These are phyloP conservation scores for Thereuonema tuberculata DNA, from an alignment of 1,140 invertebrate species.

Conservation along the genomic window DNA sequence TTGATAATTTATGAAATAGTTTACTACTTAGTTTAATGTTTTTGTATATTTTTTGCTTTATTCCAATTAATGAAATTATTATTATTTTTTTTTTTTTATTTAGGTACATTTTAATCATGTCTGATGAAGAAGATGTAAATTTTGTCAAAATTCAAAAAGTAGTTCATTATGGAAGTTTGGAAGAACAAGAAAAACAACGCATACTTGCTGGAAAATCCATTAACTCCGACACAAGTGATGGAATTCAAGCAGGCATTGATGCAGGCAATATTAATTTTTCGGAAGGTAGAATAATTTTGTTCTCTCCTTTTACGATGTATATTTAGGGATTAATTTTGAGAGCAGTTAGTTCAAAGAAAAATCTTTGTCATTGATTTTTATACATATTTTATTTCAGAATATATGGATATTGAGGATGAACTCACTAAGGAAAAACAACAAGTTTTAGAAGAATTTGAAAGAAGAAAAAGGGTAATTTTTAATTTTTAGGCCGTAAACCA, in stretches of 20 bases:
- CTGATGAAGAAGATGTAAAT: constrained; percentile 67
- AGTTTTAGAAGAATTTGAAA: constrained; percentile 83
- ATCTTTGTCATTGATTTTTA: neutral
- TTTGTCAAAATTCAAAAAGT: constrained; percentile 59
- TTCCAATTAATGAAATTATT: too few relatives aligned
- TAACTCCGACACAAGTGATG: constrained; percentile 33
- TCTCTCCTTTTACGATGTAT: neutral
- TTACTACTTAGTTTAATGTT: too few relatives aligned
- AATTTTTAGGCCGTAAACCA: too few relatives aligned
- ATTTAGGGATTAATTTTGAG: neutral
- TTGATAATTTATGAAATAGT: too few relatives aligned
- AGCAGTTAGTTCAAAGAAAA: neutral
- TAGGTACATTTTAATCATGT: too few relatives aligned
- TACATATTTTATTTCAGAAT: constrained; percentile 45
- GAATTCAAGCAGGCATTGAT: constrained; percentile 32
- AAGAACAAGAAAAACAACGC: constrained; percentile 43
- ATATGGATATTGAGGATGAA: constrained; percentile 81
- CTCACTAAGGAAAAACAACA: constrained; percentile 76
- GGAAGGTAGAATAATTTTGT: constrained; percentile 39
- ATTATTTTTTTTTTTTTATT: too few relatives aligned
- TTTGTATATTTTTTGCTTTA: too few relatives aligned
- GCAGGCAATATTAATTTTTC: constrained; percentile 52
- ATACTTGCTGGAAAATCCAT: constrained; percentile 34
- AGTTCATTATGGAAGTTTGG: constrained; percentile 74
- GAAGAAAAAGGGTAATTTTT: constrained; percentile 51